phyloP scores from a whole-genome alignment of 2,888 invertebrate genomes.

The Aleiodes testaceus region DNA sequence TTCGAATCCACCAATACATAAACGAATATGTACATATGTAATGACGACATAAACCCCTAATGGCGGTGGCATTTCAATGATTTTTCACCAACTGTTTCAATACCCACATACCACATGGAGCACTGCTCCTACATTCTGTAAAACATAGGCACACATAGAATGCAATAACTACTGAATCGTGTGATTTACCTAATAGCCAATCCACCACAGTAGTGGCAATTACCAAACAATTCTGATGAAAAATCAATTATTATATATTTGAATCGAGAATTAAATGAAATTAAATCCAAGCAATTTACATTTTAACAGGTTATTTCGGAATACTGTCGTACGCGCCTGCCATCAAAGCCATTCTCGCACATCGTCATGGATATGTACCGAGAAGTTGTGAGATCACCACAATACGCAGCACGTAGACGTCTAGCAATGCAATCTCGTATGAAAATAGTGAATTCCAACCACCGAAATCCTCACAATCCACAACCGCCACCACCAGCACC shows the following conservation, averaged over 20 bases:
- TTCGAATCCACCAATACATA: too few relatives aligned
- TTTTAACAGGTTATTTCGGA: slow-evolving; percentile 76
- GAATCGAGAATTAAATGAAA: neutral
- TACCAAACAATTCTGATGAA: neutral
- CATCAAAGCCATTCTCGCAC: slow-evolving; percentile 77
- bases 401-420: slow-evolving; percentile 66
- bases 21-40: too few relatives aligned
- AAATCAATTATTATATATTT: neutral
- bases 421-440: slow-evolving; percentile 51
- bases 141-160: slow-evolving; percentile 29
- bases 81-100: slow-evolving; percentile 1
- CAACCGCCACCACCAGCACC: slow-evolving; percentile 47
- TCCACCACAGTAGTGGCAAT: neutral
- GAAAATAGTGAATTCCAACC: neutral
- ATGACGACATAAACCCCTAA: neutral
- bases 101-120: slow-evolving; percentile 22
- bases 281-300: slow-evolving; percentile 27
- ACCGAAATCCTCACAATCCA: slow-evolving; percentile 34
- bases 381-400: slow-evolving; percentile 72
- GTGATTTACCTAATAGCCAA: slow-evolving; percentile 34
- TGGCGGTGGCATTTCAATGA: neutral
- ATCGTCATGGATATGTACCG: slow-evolving; percentile 78
- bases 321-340: slow-evolving; percentile 75
- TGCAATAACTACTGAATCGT: slow-evolving; percentile 18
- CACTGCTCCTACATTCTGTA: neutral